These are phyloP conservation scores for Propithecus coquereli DNA, from an alignment of 2,113 vertebrate species.

Conservation along the genomic window DNA sequence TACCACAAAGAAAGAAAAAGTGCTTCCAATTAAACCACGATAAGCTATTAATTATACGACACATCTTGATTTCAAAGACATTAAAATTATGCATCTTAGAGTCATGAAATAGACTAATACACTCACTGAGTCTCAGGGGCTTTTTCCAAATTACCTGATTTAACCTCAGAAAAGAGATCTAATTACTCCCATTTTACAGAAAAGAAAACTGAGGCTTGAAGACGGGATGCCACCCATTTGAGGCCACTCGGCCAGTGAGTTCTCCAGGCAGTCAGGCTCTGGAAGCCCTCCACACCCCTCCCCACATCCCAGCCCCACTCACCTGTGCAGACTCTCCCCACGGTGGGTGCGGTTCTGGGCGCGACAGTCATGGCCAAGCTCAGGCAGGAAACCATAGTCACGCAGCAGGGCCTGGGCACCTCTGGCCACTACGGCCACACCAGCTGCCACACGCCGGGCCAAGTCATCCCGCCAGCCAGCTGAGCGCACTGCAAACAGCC, in stretches of 20 bases:
- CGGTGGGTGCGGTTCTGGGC: constrained; percentile 89
- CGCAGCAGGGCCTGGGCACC: constrained; percentile 91
- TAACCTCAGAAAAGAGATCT: background rate
- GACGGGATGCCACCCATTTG: background rate
- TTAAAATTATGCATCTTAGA: background rate
- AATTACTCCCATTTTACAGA: background rate
- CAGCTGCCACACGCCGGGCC: constrained; percentile 87
- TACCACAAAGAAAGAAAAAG: background rate
- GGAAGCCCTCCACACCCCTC: background rate
- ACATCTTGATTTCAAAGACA: constrained; percentile 14
- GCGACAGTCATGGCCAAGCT: constrained; percentile 92
- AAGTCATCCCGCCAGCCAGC: constrained; percentile 94
- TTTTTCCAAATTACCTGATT: background rate
- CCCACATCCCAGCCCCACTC: constrained; percentile 46
- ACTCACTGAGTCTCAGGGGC: background rate
- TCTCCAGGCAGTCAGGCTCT: background rate
- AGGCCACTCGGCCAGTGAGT: background rate
- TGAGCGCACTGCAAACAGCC: constrained; percentile 91
- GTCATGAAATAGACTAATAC: background rate
- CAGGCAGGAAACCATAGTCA: constrained; percentile 90
- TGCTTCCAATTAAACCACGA: background rate
- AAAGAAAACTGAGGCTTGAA: background rate
- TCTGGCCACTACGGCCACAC: constrained; percentile 93
- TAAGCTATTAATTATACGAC: background rate
- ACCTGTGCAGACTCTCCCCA: constrained; percentile 89